phyloP scores from a whole-genome alignment of 2,113 vertebrate genomes.

The Aegithalos caudatus region DNA sequence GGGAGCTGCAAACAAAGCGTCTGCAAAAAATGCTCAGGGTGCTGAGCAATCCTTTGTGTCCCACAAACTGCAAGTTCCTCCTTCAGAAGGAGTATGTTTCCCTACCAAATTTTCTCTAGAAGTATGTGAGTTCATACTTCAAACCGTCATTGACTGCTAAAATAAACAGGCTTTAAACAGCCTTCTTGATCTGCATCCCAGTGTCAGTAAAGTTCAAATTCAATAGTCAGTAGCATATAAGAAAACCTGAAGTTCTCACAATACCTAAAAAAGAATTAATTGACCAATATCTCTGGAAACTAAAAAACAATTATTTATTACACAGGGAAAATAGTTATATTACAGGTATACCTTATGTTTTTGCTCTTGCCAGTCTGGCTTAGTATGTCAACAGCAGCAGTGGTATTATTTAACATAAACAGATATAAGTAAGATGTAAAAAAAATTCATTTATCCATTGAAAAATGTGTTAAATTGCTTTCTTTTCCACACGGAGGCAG shows the following conservation, averaged over 20 bases:
- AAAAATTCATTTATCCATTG: not conserved
- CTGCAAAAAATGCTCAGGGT: not conserved
- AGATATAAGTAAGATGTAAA: not conserved
- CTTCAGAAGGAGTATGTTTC: not conserved
- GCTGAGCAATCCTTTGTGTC: not conserved
- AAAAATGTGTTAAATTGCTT: not conserved
- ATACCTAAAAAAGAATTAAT: not conserved
- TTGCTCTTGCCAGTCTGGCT: not conserved
- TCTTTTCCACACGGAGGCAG: not conserved
- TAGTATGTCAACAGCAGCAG: not conserved
- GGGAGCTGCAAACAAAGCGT: not conserved
- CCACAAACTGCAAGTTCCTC: not conserved
- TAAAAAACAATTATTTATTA: not conserved
- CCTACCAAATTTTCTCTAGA: not conserved
- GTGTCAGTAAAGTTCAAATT: not conserved
- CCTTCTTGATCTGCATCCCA: not conserved
- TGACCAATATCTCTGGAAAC: constrained; percentile 19
- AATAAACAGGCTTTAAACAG: not conserved
- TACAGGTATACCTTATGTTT: not conserved
- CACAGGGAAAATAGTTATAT: not conserved
- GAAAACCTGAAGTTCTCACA: not conserved
- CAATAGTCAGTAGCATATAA: not conserved
- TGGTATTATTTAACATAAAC: not conserved
- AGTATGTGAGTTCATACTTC: not conserved
- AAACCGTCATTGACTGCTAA: not conserved